Conservation (phyloP, 2,797 vertebrate species). For the Spea hammondii region DNA sequence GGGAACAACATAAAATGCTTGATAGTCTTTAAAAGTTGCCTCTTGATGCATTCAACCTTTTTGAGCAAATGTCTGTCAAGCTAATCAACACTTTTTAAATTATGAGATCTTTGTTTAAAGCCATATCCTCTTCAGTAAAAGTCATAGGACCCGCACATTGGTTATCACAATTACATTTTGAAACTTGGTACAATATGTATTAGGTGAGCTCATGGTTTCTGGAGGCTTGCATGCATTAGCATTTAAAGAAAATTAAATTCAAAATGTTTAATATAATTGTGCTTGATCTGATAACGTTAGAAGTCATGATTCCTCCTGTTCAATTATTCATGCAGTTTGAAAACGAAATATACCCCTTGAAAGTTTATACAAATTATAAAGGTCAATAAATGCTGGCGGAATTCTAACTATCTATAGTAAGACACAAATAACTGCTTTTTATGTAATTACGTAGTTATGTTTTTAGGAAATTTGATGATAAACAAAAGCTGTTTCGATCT, state of each 20-base stretch:
- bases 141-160: constrained; percentile 2
- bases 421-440: not conserved
- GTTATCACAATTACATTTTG: constrained; percentile 26
- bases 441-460: not conserved
- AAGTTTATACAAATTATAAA: constrained; percentile 16
- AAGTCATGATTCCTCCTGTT: constrained; percentile 3
- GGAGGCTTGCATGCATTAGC: constrained; percentile 34
- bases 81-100: not conserved
- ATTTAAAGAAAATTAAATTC: constrained; percentile 36
- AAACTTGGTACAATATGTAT: constrained; percentile 6
- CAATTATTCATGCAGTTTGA: constrained; percentile 13
- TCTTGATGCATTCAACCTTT: too few species aligned
- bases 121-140: not conserved
- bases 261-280: constrained; percentile 37
- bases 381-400: constrained; percentile 17
- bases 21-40: too few species aligned
- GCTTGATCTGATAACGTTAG: constrained; percentile 26
- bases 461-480: not conserved
- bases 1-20: too few species aligned
- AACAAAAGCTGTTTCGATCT: not conserved
- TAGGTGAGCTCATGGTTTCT: not conserved
- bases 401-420: not conserved
- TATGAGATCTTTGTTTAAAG: not conserved
- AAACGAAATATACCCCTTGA: constrained; percentile 8
- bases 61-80: not conserved